These are phyloP conservation scores for Drosophila chauvacae DNA, from an alignment of 1,140 invertebrate species.

Conservation along the genomic window DNA sequence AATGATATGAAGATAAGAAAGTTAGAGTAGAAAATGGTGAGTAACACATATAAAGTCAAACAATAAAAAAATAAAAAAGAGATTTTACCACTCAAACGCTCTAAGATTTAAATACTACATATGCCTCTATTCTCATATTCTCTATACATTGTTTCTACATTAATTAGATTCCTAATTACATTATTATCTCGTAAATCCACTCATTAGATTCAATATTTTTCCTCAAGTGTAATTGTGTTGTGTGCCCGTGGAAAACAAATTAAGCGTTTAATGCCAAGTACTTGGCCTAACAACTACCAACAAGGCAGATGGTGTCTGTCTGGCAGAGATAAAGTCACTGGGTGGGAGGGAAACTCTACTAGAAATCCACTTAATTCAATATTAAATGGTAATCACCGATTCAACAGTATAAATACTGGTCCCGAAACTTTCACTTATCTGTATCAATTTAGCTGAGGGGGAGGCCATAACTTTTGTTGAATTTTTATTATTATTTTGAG, in stretches of 20 bases:
- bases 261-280: slow-evolving; percentile 14
- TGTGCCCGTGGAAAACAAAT: slow-evolving; percentile 1
- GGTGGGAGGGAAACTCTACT: slow-evolving; percentile 6
- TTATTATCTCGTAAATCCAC: neutral
- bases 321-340: neutral
- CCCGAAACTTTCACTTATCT: slow-evolving; percentile 48
- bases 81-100: too few relatives aligned
- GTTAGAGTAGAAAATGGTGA: neutral
- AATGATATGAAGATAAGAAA: neutral
- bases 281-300: neutral
- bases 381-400: slow-evolving; percentile 38
- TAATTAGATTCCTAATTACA: neutral
- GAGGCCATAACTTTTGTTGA: slow-evolving; percentile 24
- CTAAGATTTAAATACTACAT: too few relatives aligned
- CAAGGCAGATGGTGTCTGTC: slow-evolving; percentile 1
- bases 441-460: slow-evolving; percentile 36
- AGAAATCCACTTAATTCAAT: slow-evolving; percentile 8
- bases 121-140: too few relatives aligned
- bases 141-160: too few relatives aligned
- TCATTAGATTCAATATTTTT: neutral
- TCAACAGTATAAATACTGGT: slow-evolving; percentile 10
- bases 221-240: slow-evolving; percentile 2
- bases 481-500: slow-evolving; percentile 14
- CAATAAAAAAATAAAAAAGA: too few relatives aligned
- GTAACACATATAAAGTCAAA: neutral